These are phyloP conservation scores for Scrobipalpa costella DNA, from an alignment of 2,888 invertebrate genomes.

Conservation along the genomic window DNA sequence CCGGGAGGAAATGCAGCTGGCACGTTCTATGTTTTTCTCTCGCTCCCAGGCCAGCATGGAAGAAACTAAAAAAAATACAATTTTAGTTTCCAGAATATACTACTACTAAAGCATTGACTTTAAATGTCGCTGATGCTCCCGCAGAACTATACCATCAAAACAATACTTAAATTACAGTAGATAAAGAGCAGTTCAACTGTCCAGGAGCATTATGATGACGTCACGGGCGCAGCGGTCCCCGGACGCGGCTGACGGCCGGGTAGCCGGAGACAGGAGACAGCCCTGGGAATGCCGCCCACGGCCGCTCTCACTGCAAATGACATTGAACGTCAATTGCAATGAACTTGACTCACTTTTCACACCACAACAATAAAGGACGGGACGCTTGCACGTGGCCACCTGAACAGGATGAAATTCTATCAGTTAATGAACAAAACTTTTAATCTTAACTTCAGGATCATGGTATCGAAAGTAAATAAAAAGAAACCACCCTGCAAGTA, in stretches of 20 bases:
- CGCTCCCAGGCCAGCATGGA: too few relatives aligned
- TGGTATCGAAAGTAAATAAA: neutral
- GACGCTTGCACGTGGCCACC: neutral
- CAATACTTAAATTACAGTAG: neutral
- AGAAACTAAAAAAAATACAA: too few relatives aligned
- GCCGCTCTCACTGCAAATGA: constrained; percentile 37
- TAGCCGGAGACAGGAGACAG: constrained; percentile 35
- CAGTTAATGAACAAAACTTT: neutral
- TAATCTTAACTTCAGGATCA: neutral
- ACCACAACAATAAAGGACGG: neutral
- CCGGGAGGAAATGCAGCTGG: too few relatives aligned
- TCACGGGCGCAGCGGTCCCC: constrained; percentile 33
- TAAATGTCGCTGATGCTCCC: too few relatives aligned
- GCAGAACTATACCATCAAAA: too few relatives aligned
- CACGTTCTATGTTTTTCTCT: too few relatives aligned
- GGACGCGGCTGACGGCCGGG: constrained; percentile 48
- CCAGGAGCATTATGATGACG: constrained; percentile 28
- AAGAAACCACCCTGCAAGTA: neutral
- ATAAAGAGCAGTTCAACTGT: neutral
- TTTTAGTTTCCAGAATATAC: too few relatives aligned
- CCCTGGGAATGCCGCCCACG: constrained; percentile 58
- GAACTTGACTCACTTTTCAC: constrained; percentile 57
- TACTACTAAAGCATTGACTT: too few relatives aligned
- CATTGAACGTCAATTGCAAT: constrained; percentile 62
- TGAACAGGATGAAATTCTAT: neutral